Base-by-base conservation (phyloP, 2,888 invertebrate species). In the Athalia circularis region DNA sequence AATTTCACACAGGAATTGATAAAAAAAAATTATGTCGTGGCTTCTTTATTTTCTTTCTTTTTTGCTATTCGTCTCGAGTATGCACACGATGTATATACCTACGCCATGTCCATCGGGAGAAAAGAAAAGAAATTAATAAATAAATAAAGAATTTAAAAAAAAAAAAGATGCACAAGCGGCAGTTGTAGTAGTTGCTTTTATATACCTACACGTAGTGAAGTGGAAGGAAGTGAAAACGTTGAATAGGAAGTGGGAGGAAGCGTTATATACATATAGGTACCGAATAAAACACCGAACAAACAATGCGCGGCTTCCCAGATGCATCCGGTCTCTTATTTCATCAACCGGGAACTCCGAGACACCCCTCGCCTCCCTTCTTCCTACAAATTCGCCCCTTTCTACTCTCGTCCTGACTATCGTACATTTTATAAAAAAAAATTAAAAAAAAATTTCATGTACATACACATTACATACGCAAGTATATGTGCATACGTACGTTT, bases 301-400 rank as follows among this genome's bases (percentile, higher is more conserved):
- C 88, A 88, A 88, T 89, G 86, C 86, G 85, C 86, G 85, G 87
- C 87, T 88, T 87, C 87, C 85, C 89, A 89, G 87, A 89, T 89
- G 89, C 88, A 88, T 89, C 89, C 89, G 89, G 89, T 89, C 88
- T 89, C 89, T 88, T 88, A 89, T 89, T 89, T 88, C 89, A 88
- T 70, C 70, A 70, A 70, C 70, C 57, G 74, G 50, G 59, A 15
- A 43, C 47, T 43, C 0, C 48, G 8, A 11, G 9, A 11, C 50
- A 29, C 9, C 62, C 15, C n/a, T 8, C 62, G n/a, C 62, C 62
- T 62, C 7, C 13, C 59, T 13, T 29, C 50, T 13, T 50, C 67
- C 67, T 47, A 47, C n/a, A 15, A 50, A 9, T 15, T 5, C 48
- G 74, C 74, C 47, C 74, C 61, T 74, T 59, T 61, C 74, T 61